These are phyloP conservation scores for Ibycter americanus DNA, from an alignment of 2,797 vertebrate species.

Conservation along the genomic window DNA sequence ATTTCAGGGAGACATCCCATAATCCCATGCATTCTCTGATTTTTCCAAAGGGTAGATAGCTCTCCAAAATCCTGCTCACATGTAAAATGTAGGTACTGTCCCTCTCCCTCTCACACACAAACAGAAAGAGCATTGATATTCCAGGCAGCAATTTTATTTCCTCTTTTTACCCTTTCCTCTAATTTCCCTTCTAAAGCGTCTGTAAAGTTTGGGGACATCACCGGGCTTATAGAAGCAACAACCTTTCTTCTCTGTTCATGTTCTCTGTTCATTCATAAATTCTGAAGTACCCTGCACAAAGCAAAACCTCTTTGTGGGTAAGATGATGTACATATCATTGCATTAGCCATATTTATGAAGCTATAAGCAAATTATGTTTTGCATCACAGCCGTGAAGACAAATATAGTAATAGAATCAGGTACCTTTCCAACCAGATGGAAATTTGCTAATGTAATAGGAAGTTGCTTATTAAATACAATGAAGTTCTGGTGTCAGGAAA, in stretches of 20 bases:
- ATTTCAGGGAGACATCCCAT: background rate
- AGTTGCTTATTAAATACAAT: slow-evolving; percentile 65
- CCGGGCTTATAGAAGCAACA: background rate
- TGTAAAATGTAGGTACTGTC: accelerated
- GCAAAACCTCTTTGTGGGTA: slow-evolving; percentile 18
- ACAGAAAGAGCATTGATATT: background rate
- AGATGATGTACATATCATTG: slow-evolving; percentile 53
- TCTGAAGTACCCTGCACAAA: background rate
- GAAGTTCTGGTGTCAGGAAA: slow-evolving; percentile 68
- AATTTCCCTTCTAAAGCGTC: background rate
- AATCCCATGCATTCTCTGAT: background rate
- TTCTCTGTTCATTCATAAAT: slow-evolving; percentile 46
- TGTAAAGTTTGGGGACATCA: background rate
- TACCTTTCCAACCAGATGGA: slow-evolving; percentile 73
- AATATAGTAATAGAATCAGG: slow-evolving; percentile 68
- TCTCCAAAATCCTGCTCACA: background rate
- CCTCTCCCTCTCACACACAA: background rate
- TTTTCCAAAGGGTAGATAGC: background rate
- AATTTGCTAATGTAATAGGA: slow-evolving; percentile 72
- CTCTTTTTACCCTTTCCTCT: background rate
- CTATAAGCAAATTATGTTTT: slow-evolving; percentile 73
- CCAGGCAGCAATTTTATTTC: background rate
- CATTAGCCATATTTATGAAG: slow-evolving; percentile 66
- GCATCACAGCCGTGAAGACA: slow-evolving; percentile 65
- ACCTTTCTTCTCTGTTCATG: background rate